These are phyloP conservation scores for Columbina picui DNA, from an alignment of 2,113 vertebrate genomes.

Conservation along the genomic window DNA sequence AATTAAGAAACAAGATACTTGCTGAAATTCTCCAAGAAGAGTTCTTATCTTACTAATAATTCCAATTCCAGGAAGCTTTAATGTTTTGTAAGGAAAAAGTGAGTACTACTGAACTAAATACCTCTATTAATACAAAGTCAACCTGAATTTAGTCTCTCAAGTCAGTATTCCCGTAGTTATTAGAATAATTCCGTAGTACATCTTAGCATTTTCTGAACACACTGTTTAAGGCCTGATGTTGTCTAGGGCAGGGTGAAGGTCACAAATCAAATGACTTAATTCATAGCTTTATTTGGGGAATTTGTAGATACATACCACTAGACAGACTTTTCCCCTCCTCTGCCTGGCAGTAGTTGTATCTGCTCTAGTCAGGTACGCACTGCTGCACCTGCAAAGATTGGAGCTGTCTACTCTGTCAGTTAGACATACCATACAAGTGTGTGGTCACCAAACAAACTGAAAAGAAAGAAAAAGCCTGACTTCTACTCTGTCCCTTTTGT, in stretches of 20 bases:
- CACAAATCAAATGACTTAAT: not conserved
- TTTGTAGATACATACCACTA: not conserved
- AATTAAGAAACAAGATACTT: not conserved
- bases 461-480: not conserved
- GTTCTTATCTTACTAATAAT: not conserved
- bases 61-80: not conserved
- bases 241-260: not conserved
- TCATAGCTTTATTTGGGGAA: not conserved
- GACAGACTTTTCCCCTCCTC: not conserved
- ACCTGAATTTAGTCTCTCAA: not conserved
- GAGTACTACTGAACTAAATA: not conserved
- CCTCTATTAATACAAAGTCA: not conserved
- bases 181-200: not conserved
- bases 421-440: not conserved
- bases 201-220: not conserved
- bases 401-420: not conserved
- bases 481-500: not conserved
- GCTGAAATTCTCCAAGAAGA: not conserved
- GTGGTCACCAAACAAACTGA: not conserved
- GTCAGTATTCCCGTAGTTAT: not conserved
- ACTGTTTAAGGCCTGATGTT: not conserved
- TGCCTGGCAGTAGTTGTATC: not conserved
- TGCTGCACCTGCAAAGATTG: not conserved
- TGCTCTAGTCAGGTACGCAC: not conserved
- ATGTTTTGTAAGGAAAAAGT: not conserved